Base-by-base conservation (phyloP, 2,888 invertebrate species). In the Scaptomyza caliginosa region DNA sequence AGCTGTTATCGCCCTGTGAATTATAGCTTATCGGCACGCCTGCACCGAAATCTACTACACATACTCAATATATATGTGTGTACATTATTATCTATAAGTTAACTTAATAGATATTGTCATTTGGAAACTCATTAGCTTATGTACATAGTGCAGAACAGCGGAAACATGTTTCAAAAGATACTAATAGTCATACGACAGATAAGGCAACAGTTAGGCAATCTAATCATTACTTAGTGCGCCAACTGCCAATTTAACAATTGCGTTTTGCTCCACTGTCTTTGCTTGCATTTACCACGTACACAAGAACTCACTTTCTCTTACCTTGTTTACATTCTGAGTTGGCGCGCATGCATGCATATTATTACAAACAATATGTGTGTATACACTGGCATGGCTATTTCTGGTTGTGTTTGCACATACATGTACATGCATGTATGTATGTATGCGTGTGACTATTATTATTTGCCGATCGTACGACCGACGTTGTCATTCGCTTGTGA, bases 281-380 rank as follows among this genome's bases (percentile, higher is more conserved):
- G 32, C 43, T 13, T 21, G 5, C 26, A 30, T 43, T 34, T 23
- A 64, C 36, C 54, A 65, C 49, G 58, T 58, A 39, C n/a, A 4
- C 34, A 34, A 34, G 10, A 36, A 21, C 23, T 30, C 17, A 36
- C 24, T 28, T 36, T 32, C 16, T n/a, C 19, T 3, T 30, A n/a
- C 23, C 51, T 72, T 72, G 72, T 72, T 72, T 74, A 72, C 49
- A 21, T 64, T 70, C 26, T 34, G 38, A 48, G 24, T 74, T 32
- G 17, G n/a, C 39, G 11, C n/a, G 36, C 45, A 40, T 28, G 36
- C 45, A 40, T 28, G 28, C 36, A 49, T 39, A 13, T 30, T 16
- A 5, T 3, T 49, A 34, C 16, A 8, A 7, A 4, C 16, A 16
- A 2, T 17, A 5, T 48, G 30, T 62, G 23, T 40, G 63, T 10